Evolutionary conservation across 2,888 invertebrate species (phyloP).

Genomic region (Panopea generosa): DNA sequence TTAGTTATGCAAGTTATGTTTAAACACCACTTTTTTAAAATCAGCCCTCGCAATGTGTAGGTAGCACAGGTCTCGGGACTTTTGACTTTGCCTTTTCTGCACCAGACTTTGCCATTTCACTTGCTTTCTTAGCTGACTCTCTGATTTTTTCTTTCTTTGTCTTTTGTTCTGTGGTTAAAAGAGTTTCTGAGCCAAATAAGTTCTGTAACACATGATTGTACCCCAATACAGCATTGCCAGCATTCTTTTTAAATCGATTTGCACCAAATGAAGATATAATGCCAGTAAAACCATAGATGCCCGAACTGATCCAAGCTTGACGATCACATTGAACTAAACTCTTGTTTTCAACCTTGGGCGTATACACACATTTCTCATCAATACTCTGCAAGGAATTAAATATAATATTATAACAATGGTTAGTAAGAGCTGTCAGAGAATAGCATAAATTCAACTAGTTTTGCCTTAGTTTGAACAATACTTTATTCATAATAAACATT

Average conservation of each 20-base stretch:
- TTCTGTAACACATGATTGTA: slow-evolving; percentile 92
- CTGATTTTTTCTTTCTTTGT: slow-evolving; percentile 88
- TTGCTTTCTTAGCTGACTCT: slow-evolving; percentile 92
- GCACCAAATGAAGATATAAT: slow-evolving; percentile 96
- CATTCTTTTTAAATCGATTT: slow-evolving; percentile 95
- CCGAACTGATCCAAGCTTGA: slow-evolving; percentile 95
- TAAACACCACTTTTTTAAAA: too few species aligned
- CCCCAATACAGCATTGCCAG: slow-evolving; percentile 92
- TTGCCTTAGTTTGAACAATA: too few species aligned
- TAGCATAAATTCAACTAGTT: too few species aligned
- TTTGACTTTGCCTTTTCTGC: slow-evolving; percentile 16
- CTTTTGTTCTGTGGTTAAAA: slow-evolving; percentile 41
- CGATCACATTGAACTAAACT: slow-evolving; percentile 92
- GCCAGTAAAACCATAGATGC: slow-evolving; percentile 92
- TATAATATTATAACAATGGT: background rate
- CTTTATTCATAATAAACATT: too few species aligned
- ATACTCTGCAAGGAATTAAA: slow-evolving; percentile 89
- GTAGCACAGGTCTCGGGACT: slow-evolving; percentile 8
- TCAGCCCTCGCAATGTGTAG: too few species aligned
- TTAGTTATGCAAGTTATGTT: too few species aligned
- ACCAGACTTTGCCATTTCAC: slow-evolving; percentile 89
- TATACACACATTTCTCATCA: slow-evolving; percentile 95
- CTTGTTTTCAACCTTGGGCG: slow-evolving; percentile 89
- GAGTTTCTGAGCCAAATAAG: slow-evolving; percentile 65
- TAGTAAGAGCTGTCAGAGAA: too few species aligned